phyloP scores from a whole-genome alignment of 30 jellyfish, hydroid and myxozoan genomes.

The Mastigias papua region DNA sequence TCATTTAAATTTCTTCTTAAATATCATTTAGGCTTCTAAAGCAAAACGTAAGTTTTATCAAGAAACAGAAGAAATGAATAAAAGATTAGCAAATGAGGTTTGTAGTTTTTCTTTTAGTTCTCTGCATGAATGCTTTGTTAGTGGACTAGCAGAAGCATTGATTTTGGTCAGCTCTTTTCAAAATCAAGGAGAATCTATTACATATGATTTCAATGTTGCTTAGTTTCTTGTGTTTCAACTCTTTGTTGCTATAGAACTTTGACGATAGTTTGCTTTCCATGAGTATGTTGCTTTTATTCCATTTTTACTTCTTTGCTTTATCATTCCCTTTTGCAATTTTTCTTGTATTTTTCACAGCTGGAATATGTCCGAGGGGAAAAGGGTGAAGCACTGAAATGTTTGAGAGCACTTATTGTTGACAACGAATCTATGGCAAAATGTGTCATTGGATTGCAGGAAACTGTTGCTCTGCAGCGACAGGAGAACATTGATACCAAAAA shows the following conservation, averaged over 20 bases:
- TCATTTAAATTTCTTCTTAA: neutral
- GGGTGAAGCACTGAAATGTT: constrained; percentile 86
- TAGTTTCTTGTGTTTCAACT: no score
- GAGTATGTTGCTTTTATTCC: neutral
- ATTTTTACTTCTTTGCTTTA: neutral
- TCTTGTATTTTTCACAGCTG: constrained; percentile 26
- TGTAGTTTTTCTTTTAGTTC: no score
- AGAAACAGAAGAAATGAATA: constrained; percentile 23
- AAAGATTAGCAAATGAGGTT: constrained; percentile 44
- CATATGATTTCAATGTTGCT: no score
- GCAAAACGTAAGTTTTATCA: constrained; percentile 32
- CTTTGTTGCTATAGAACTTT: no score
- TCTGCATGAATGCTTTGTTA: constrained; percentile 15
- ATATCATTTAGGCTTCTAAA: constrained; percentile 24
- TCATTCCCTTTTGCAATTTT: neutral
- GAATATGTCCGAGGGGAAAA: constrained; percentile 76
- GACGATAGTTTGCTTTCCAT: no score
- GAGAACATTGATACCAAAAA: constrained; percentile 67
- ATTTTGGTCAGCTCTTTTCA: no score
- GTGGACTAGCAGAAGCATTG: neutral
- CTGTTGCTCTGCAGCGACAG: constrained; percentile 74
- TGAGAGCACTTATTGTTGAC: constrained; percentile 80
- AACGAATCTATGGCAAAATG: constrained; percentile 88
- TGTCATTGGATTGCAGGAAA: constrained; percentile 74
- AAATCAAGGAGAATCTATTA: no score